phyloP scores from a whole-genome alignment of 2,888 invertebrate species.

The Cryptops parisi region DNA sequence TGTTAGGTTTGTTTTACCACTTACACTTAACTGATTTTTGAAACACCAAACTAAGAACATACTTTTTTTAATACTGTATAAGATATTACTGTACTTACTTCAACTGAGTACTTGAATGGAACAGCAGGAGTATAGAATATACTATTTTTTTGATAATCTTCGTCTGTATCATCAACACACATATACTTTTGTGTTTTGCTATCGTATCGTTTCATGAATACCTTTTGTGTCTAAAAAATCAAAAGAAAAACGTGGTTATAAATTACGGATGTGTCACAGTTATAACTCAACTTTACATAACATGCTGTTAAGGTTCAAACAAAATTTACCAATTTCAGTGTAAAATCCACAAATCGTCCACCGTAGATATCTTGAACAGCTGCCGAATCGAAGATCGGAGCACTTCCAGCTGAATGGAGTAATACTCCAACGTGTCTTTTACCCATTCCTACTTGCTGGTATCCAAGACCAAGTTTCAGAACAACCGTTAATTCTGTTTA shows the following conservation, averaged over 20 bases:
- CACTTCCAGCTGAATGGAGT: background rate
- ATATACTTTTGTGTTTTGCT: background rate
- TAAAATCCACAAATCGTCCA: background rate
- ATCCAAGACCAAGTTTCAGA: background rate
- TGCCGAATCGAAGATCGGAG: constrained; percentile 2
- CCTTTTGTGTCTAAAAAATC: constrained; percentile 1
- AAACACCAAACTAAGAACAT: too few species aligned
- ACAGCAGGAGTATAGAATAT: background rate
- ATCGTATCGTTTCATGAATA: constrained; percentile 1
- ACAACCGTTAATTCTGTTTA: background rate
- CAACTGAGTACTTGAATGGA: constrained; percentile 5
- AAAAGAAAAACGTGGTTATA: too few species aligned
- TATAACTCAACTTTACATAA: background rate
- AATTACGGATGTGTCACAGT: too few species aligned
- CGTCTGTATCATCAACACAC: background rate
- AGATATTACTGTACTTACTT: background rate
- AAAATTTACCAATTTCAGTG: constrained; percentile 2
- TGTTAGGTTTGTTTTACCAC: too few species aligned
- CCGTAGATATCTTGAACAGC: background rate
- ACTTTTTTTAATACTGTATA: too few species aligned
- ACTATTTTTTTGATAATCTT: background rate
- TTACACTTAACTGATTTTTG: too few species aligned
- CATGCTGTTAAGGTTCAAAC: background rate
- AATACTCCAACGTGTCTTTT: background rate
- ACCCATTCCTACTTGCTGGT: background rate